Percentiles rank a stretch among this genome's conserved stretches.
phyloP scores from a whole-genome alignment of 2,113 vertebrate species.

The Sinocyclocheilus rhinocerous region DNA sequence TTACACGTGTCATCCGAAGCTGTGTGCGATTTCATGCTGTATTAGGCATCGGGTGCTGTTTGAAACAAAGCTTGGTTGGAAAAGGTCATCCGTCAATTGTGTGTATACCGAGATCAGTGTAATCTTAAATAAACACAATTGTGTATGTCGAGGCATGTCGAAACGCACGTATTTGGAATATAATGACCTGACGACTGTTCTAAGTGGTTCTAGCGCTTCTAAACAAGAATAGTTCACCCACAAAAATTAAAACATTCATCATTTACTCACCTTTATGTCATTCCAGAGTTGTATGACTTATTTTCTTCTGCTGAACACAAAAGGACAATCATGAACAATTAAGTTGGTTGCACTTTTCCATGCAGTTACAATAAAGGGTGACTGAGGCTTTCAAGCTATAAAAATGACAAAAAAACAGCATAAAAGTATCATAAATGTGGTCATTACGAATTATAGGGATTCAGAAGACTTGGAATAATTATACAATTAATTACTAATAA shows the following conservation, averaged over 20 bases:
- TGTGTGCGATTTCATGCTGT: neutral
- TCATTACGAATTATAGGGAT: neutral
- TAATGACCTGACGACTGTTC: no score
- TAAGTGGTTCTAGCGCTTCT: no score
- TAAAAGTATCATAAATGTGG: no score
- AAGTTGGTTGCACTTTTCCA: no score
- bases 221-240: no score
- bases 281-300: no score
- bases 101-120: neutral
- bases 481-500: neutral
- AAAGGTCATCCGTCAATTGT: constrained; percentile 13
- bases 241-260: no score
- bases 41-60: neutral
- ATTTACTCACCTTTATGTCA: no score
- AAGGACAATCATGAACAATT: no score
- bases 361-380: neutral
- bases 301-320: no score
- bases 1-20: neutral
- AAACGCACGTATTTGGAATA: neutral
- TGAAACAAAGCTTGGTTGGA: constrained; percentile 13
- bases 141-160: neutral
- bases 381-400: neutral
- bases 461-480: neutral
- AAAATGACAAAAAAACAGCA: neutral
- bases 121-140: constrained; percentile 19